Base-by-base conservation (phyloP, 2,888 invertebrate genomes). In the Tipula unca region DNA sequence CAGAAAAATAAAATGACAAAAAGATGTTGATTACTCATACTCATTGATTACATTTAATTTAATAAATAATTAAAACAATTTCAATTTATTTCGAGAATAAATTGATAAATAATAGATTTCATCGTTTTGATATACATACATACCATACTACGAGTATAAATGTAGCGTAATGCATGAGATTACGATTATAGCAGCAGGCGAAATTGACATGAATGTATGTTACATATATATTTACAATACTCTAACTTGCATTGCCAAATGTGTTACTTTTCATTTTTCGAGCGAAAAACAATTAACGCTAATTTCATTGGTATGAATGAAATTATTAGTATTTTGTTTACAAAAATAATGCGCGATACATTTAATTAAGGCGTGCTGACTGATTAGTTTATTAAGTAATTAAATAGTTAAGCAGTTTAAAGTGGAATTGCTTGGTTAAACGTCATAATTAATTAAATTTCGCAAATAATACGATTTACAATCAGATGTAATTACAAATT, bases 21-120 rank as follows among this genome's bases (percentile, higher is more conserved):
- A 20, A 69, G 69, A 69, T 69, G 69, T 69, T 69, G 69, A 69
- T 69, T 17, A 48, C 1, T n/a, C n/a, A n/a, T 69, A 69, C 69
- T 69, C 25, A 69, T 69, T 69, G 69, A 69, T 69, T 69, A 69
- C 20, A 25, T 69, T 69, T 69, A 69, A 69, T 25, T 69, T 69
- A 69, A 69, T 69, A 69, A 69, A 69, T 69, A 69, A 69, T 69
- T 69, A 69, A 69, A 69, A 69, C 69, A 69, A 69, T 69, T 69
- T 25, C 10, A 69, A 25, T 25, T 69, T 69, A 69, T 25, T 48
- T 48, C n/a, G n/a, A 48, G 39, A 25, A 25, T 69, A 69, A 69
- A 69, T 69, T 69, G 69, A 25, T 69, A 69, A 69, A 69, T 25
- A 69, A 69, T 69, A 69, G 20, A 10, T 69, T 25, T 10, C 69